Evolutionary conservation across 2,113 vertebrate species (phyloP).

Genomic region (Siphamia tubifer): DNA sequence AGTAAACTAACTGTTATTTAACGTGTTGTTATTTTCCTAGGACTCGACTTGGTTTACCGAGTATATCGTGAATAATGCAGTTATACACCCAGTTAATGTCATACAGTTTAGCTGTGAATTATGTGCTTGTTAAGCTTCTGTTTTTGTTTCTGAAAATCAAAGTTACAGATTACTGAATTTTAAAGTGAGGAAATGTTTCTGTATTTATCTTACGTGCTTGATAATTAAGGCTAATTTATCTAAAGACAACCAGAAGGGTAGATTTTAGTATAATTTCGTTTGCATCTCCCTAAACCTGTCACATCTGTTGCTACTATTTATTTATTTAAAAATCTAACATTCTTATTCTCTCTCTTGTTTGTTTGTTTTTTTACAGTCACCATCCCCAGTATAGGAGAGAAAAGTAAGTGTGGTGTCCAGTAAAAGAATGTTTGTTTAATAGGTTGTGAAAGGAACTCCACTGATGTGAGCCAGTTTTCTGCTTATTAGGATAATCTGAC

Average conservation of each 20-base stretch:
- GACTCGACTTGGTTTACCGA: background rate
- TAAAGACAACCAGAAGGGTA: no score
- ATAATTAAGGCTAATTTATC: background rate
- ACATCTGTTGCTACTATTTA: background rate
- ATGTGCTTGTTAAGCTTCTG: no score
- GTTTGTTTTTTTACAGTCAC: constrained; percentile 78
- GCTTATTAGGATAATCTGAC: background rate
- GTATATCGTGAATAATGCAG: no score
- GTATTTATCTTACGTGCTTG: no score
- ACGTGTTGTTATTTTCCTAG: no score
- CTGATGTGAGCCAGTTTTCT: background rate
- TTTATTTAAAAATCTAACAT: constrained; percentile 6
- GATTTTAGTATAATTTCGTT: no score
- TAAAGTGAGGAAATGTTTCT: no score
- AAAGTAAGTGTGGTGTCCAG: constrained; percentile 74
- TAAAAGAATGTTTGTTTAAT: constrained; percentile 7
- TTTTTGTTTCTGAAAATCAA: no score
- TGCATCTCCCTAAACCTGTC: background rate
- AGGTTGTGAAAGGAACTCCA: background rate
- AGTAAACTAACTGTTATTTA: background rate
- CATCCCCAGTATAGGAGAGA: constrained; percentile 81
- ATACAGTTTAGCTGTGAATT: no score
- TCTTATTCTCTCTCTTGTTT: background rate
- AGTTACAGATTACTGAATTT: no score
- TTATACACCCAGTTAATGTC: no score